phyloP scores from a whole-genome alignment of 2,888 invertebrate species.

The Sisyra terminalis region DNA sequence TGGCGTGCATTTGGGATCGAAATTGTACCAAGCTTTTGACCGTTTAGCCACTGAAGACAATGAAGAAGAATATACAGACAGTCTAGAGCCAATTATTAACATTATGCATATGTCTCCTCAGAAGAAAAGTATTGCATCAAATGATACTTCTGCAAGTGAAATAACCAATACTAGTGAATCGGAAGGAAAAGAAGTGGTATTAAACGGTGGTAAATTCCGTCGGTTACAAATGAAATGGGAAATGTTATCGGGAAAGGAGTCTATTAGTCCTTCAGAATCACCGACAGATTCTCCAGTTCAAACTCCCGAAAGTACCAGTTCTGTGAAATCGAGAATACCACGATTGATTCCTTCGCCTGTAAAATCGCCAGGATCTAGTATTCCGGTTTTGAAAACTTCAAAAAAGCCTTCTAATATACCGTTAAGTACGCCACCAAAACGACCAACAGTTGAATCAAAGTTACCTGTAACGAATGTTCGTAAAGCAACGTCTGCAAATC shows the following conservation, averaged over 20 bases:
- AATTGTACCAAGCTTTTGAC: constrained; percentile 56
- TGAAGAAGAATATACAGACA: constrained; percentile 56
- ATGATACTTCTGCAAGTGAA: constrained; percentile 13
- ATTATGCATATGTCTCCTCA: constrained; percentile 7
- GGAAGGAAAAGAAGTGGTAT: constrained; percentile 23
- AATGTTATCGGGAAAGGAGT: constrained; percentile 43
- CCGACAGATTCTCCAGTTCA: constrained; percentile 4
- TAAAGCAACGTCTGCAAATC: constrained; percentile 11
- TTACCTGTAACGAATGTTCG: constrained; percentile 19
- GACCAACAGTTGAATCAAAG: constrained; percentile 23
- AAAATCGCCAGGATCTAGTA: constrained; percentile 28
- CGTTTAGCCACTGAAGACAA: constrained; percentile 47
- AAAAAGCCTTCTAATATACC: constrained; percentile 15
- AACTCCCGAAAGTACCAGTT: constrained; percentile 14
- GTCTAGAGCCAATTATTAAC: constrained; percentile 40
- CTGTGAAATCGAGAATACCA: constrained; percentile 53
- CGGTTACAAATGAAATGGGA: constrained; percentile 70
- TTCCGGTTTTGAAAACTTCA: constrained; percentile 17
- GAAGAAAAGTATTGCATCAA: not conserved
- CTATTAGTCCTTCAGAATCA: constrained; percentile 15
- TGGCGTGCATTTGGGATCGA: constrained; percentile 49
- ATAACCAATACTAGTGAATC: constrained; percentile 23
- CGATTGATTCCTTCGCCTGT: constrained; percentile 58
- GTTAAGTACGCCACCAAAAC: constrained; percentile 21
- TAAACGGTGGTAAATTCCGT: constrained; percentile 51